These are phyloP conservation scores for Tauraco hartlaubi DNA, from an alignment of 2,797 vertebrate genomes.

Conservation along the genomic window DNA sequence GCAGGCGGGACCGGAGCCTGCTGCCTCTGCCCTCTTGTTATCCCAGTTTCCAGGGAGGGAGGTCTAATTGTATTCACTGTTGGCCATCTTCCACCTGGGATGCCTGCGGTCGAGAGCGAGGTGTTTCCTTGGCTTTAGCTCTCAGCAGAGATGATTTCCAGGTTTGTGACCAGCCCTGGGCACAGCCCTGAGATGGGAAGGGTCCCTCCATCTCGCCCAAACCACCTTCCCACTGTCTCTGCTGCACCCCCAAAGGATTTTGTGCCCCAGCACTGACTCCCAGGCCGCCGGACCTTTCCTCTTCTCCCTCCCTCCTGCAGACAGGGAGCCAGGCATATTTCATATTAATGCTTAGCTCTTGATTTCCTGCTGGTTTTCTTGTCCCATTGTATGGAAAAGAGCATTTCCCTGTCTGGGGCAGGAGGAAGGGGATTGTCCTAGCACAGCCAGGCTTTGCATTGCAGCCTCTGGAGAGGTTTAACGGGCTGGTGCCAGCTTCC, in stretches of 20 bases:
- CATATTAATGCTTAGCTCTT: background rate
- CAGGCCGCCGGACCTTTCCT: background rate
- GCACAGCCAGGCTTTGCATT: background rate
- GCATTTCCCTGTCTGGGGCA: constrained; percentile 24
- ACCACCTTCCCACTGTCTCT: rapidly evolving
- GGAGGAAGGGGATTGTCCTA: background rate
- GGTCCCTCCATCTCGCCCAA: background rate
- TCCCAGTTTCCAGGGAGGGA: background rate
- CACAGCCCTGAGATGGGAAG: background rate
- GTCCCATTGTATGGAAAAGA: constrained; percentile 38
- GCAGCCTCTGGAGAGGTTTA: background rate
- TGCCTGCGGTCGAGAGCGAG: background rate
- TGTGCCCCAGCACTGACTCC: background rate
- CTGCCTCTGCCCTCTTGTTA: background rate
- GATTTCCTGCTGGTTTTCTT: constrained; percentile 70
- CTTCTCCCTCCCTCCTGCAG: background rate
- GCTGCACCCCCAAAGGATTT: background rate
- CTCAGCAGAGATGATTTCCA: background rate
- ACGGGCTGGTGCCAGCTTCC: background rate
- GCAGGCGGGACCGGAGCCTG: background rate
- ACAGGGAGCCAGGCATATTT: background rate
- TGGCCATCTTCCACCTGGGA: constrained; percentile 3
- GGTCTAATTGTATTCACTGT: background rate
- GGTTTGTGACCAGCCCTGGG: background rate
- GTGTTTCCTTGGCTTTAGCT: constrained; percentile 47